Base-by-base conservation (phyloP, 1,140 invertebrate species). In the Euwallacea fornicatus region DNA sequence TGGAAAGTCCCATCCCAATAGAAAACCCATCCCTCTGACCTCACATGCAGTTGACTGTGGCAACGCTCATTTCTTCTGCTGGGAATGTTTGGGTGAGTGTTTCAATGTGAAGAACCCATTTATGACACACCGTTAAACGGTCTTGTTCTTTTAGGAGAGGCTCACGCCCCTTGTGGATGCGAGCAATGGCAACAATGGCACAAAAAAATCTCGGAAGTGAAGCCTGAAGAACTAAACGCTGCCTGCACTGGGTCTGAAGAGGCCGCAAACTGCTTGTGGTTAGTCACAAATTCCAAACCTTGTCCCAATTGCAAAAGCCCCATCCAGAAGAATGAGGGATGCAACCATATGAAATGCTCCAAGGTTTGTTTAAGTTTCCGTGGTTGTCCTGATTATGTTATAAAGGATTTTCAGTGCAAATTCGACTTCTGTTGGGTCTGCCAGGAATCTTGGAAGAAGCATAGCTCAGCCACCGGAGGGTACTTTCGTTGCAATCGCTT, bases 341-440 rank as follows among this genome's bases (percentile, higher is more conserved):
- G 90, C 78, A 92, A 92, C 79, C 90, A 91, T 76, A 91, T 91
- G 87, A 90, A 90, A 76, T 92, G 90, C 80, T 89, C 87, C 15
- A 91, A 91, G 83, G 88, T 89, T 81, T 46, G n/a, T 44, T 44
- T 7, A 2, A 63, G 44, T 46, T 63, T 63, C 46, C 7, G 2
- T 60, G 7, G 10, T 41, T 11, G 46, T 16, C 42, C 15, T 42
- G 8, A 4, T 43, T 61, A 6, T 42, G 10, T 33, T 61, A 41
- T 43, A 9, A 33, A 58, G 8, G 2, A 58, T 2, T 77, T 77
- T 53, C 55, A 90, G 87, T 91, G 90, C 79, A 91, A 91, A 83
- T 87, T 87, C 82, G 89, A 91, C 76, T 92, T 90, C 77, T 91
- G 90, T 80, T 91, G 90, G 90, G 88, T 91, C 13, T 92, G 90